A percentile compares a stretch with the other conserved stretches of the same genome.
Evolutionary conservation across 2,113 vertebrate genomes (phyloP).

Genomic region (Rhabdomys dilectus): DNA sequence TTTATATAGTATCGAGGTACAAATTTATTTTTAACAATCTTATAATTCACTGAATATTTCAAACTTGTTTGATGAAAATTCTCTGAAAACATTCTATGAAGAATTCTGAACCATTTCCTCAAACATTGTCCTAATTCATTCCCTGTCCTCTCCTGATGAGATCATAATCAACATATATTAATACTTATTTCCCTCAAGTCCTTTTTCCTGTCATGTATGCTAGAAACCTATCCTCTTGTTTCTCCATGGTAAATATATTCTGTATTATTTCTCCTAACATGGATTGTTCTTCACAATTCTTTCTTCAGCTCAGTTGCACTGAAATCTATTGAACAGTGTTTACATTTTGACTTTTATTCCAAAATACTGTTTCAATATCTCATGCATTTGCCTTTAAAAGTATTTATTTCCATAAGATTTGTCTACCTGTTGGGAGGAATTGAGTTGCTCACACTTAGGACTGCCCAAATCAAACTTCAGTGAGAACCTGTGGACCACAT

Average conservation of each 20-base stretch:
- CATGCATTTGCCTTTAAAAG: not conserved
- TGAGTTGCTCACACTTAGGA: not conserved
- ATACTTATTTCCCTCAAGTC: conserved; percentile 16
- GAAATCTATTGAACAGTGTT: conserved; percentile 10
- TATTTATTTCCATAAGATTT: conserved; percentile 40
- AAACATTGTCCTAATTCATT: not conserved
- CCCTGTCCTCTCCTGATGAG: not conserved
- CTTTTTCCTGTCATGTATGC: not conserved
- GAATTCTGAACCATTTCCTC: conserved; percentile 35
- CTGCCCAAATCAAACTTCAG: not conserved
- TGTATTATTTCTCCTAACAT: conserved; percentile 21
- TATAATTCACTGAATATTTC: conserved; percentile 41
- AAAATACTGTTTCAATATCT: not conserved
- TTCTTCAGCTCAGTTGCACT: conserved; percentile 51
- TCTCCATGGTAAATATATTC: not conserved
- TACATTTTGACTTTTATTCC: conserved; percentile 15
- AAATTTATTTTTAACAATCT: conserved; percentile 50
- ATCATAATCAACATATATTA: not conserved
- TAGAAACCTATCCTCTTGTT: not conserved
- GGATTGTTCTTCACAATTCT: conserved; percentile 30
- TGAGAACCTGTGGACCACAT: not conserved
- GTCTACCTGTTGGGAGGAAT: not conserved
- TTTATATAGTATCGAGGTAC: not conserved
- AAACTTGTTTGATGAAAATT: conserved; percentile 60
- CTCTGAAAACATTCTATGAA: conserved; percentile 35